phyloP scores from a whole-genome alignment of 1,140 invertebrate genomes.

The Coelopa frigida region DNA sequence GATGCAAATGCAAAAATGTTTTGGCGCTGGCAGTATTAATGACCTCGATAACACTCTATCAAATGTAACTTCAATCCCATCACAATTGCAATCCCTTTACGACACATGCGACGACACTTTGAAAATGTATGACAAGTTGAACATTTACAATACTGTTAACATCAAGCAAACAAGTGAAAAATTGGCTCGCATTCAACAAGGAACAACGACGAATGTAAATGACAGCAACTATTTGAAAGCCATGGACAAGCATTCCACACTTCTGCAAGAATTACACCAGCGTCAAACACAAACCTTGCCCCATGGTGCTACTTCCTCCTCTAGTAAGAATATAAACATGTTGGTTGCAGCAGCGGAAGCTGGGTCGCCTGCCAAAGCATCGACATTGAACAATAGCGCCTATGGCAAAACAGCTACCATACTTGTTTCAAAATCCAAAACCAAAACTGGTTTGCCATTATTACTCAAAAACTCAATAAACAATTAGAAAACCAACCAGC shows the following conservation, averaged over 20 bases:
- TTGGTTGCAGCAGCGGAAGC: slow-evolving; percentile 1
- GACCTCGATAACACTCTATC: slow-evolving; percentile 43
- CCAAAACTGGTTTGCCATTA: slow-evolving; percentile 44
- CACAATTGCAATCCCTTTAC: slow-evolving; percentile 41
- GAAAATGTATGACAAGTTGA: slow-evolving; percentile 14
- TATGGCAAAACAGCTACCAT: slow-evolving; percentile 44
- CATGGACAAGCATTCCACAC: slow-evolving; percentile 33
- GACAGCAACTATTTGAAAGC: too few relatives aligned
- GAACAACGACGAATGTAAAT: too few relatives aligned
- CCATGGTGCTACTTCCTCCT: slow-evolving; percentile 4
- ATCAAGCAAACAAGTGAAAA: too few relatives aligned
- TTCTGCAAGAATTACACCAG: slow-evolving; percentile 37
- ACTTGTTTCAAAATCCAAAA: slow-evolving; percentile 46
- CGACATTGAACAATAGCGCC: too few relatives aligned
- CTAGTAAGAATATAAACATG: slow-evolving; percentile 5
- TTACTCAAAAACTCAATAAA: slow-evolving; percentile 44
- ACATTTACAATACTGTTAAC: slow-evolving; percentile 9
- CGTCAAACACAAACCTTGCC: slow-evolving; percentile 22
- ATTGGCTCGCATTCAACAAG: too few relatives aligned
- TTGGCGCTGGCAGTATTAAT: slow-evolving; percentile 6
- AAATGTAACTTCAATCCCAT: slow-evolving; percentile 42
- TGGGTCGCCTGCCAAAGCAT: slow-evolving; percentile 3
- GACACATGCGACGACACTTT: slow-evolving; percentile 22
- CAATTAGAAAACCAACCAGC: slow-evolving; percentile 24
- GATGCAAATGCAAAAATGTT: slow-evolving; percentile 7